phyloP scores from a whole-genome alignment of 1,140 invertebrate species.

The Psix sp. region DNA sequence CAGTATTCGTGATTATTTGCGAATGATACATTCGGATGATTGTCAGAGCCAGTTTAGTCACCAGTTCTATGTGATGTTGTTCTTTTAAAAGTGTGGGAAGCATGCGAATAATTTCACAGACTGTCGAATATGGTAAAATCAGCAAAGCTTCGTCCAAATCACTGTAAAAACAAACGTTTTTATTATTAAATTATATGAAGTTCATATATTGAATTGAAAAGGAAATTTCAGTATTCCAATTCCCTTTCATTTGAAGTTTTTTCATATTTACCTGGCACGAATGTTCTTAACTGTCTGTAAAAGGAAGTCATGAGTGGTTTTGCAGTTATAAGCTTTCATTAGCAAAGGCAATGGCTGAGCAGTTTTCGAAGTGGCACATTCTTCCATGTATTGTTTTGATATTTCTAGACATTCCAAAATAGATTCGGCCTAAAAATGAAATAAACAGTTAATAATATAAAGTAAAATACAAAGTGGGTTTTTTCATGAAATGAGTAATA shows the following conservation, averaged over 20 bases:
- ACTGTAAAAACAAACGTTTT: conserved; percentile 74
- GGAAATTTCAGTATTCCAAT: background rate
- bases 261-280: conserved; percentile 80
- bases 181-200: background rate
- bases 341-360: conserved; percentile 80
- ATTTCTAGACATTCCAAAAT: conserved; percentile 92
- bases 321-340: conserved; percentile 86
- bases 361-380: conserved; percentile 73
- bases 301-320: conserved; percentile 87
- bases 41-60: conserved; percentile 86
- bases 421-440: conserved; percentile 87
- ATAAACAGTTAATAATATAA: no score
- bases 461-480: no score
- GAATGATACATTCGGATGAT: conserved; percentile 91
- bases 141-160: conserved; percentile 94
- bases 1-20: conserved; percentile 84
- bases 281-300: conserved; percentile 87
- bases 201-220: no score
- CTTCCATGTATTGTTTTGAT: conserved; percentile 82
- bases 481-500: no score
- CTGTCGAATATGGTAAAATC: conserved; percentile 88
- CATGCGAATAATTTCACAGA: conserved; percentile 86
- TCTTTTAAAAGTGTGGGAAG: conserved; percentile 83
- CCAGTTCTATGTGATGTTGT: conserved; percentile 85
- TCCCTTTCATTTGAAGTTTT: conserved; percentile 1